Conservation (phyloP, 2,888 invertebrate species). For the Diarsia brunnea region DNA sequence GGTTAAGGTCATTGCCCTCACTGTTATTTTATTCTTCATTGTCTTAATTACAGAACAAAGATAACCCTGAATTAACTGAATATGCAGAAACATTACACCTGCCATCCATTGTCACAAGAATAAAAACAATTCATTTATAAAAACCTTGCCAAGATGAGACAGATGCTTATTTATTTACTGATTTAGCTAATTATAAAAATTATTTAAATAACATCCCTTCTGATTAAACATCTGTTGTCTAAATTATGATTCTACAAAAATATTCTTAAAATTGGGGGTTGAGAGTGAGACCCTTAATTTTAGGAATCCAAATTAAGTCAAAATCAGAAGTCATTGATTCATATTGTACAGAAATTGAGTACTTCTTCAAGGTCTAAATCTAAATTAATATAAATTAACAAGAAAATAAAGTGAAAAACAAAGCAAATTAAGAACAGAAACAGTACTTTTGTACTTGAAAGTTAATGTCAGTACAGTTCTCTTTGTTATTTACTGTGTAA, state of each 20-base stretch:
- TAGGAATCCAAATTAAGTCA: not conserved
- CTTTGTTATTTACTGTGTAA: not conserved
- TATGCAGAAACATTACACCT: slow-evolving; percentile 8
- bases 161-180: not conserved
- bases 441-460: not conserved
- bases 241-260: not conserved
- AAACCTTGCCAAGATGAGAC: slow-evolving; percentile 10
- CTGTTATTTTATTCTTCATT: slow-evolving; percentile 31
- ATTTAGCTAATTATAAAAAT: not conserved
- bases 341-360: not conserved
- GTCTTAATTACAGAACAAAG: slow-evolving; percentile 31
- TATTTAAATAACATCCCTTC: not conserved
- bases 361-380: not conserved
- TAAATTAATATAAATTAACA: not conserved
- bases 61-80: slow-evolving; percentile 36
- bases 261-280: not conserved
- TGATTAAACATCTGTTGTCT: not conserved
- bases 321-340: not conserved
- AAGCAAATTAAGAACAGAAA: not conserved
- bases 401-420: not conserved
- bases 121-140: slow-evolving; percentile 15
- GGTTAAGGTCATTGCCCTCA: slow-evolving; percentile 3
- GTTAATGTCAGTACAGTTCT: not conserved
- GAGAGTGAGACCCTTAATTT: not conserved
- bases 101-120: slow-evolving; percentile 38